Conservation (phyloP, 1,140 invertebrate species). For the Drosophila chauvacae region DNA sequence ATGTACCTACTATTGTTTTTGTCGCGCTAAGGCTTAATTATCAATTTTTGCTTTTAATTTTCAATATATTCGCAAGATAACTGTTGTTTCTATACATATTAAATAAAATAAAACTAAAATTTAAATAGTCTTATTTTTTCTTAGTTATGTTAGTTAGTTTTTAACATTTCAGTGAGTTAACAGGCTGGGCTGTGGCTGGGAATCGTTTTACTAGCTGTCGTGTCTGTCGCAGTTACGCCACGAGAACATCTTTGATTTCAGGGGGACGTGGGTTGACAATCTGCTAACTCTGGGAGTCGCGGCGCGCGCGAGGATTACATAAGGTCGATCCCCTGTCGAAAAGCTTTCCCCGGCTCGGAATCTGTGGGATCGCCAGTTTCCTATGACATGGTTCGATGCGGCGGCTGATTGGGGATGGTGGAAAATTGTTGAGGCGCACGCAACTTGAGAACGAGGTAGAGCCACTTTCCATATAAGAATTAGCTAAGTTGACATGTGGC, state of each 20-base stretch:
- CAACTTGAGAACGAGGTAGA: constrained; percentile 42
- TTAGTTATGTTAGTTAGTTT: neutral
- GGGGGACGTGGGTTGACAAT: constrained; percentile 57
- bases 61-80: neutral
- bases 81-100: neutral
- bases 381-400: constrained; percentile 70
- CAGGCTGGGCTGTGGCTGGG: constrained; percentile 8
- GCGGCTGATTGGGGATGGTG: constrained; percentile 47
- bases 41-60: neutral
- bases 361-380: constrained; percentile 17
- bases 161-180: neutral
- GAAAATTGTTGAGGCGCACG: constrained; percentile 58
- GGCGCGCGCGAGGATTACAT: constrained; percentile 27
- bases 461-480: constrained; percentile 9
- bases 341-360: constrained; percentile 24
- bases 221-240: constrained; percentile 59
- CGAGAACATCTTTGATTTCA: constrained; percentile 24
- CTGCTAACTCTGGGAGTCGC: constrained; percentile 33
- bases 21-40: neutral
- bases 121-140: neutral
- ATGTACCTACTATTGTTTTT: no score
- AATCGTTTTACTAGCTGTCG: constrained; percentile 45
- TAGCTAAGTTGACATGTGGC: constrained; percentile 11
- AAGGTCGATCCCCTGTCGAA: constrained; percentile 32
- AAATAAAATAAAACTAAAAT: neutral